phyloP scores from a whole-genome alignment of 2,797 vertebrate genomes.

The Propithecus deckenii region DNA sequence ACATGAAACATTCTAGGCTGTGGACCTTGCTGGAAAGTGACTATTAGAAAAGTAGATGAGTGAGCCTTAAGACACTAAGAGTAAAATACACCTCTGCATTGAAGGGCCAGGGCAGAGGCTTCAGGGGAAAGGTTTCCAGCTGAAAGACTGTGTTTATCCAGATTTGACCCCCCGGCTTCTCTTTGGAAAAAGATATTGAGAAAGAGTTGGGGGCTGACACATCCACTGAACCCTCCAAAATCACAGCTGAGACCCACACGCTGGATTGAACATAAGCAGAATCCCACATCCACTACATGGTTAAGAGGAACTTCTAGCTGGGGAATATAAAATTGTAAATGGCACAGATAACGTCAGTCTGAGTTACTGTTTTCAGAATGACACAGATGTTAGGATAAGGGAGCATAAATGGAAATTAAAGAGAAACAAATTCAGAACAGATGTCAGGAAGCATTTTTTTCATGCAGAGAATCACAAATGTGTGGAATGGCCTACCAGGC shows the following conservation, averaged over 20 bases:
- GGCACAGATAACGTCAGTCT: conserved; percentile 86
- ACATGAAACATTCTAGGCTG: not conserved
- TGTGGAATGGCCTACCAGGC: conserved; percentile 87
- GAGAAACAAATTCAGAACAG: conserved; percentile 91
- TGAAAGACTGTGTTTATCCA: not conserved
- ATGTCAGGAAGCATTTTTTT: conserved; percentile 88
- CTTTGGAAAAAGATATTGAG: conserved; percentile 46
- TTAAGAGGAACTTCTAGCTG: conserved; percentile 85
- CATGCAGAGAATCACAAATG: conserved; percentile 88
- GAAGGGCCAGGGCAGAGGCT: not conserved
- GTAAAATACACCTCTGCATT: not conserved
- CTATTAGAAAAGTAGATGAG: not conserved
- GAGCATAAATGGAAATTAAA: conserved; percentile 91
- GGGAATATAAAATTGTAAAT: conserved; percentile 88
- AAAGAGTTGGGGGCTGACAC: conserved; percentile 26
- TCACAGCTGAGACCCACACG: conserved; percentile 70
- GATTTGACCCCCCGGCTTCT: conserved; percentile 7
- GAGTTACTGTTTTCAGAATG: conserved; percentile 88
- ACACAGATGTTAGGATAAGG: conserved; percentile 91
- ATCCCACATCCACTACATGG: conserved; percentile 74
- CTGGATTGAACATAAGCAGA: conserved; percentile 73
- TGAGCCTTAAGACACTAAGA: not conserved
- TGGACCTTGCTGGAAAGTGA: not conserved
- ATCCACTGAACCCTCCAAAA: conserved; percentile 55
- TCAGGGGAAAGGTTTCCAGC: not conserved